Percentiles rank a stretch among this genome's conserved stretches.
Conservation (phyloP, 1,140 invertebrate genomes). For the Dendrolimus kikuchii region DNA sequence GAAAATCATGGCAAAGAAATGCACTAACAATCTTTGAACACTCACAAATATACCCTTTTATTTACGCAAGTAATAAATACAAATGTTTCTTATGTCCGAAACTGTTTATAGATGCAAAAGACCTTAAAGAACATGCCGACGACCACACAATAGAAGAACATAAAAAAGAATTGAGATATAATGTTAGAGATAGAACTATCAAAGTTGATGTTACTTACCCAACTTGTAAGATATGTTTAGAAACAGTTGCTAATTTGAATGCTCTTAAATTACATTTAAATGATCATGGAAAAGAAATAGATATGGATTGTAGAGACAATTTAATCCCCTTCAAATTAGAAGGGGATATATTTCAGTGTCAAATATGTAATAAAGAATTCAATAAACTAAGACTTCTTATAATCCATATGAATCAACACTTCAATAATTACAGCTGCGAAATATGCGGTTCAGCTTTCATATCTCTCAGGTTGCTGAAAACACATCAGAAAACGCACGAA, state of each 20-base stretch:
- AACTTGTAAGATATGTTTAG: slow-evolving; percentile 43
- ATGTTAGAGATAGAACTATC: slow-evolving; percentile 33
- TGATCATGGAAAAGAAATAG: slow-evolving; percentile 37
- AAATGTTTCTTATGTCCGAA: slow-evolving; percentile 46
- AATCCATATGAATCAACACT: slow-evolving; percentile 60
- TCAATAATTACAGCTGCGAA: slow-evolving; percentile 57
- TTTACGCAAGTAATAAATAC: slow-evolving; percentile 39
- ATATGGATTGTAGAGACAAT: slow-evolving; percentile 36
- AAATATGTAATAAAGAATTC: slow-evolving; percentile 38
- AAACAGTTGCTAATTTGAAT: slow-evolving; percentile 19
- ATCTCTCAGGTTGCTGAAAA: slow-evolving; percentile 60
- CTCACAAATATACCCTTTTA: slow-evolving; percentile 47
- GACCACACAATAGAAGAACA: slow-evolving; percentile 33
- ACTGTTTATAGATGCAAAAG: slow-evolving; percentile 27
- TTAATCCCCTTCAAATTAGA: slow-evolving; percentile 50
- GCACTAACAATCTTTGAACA: slow-evolving; percentile 44
- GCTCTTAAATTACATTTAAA: slow-evolving; percentile 41
- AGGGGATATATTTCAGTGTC: slow-evolving; percentile 34
- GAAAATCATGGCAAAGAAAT: slow-evolving; percentile 37
- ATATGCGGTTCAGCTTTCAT: slow-evolving; percentile 65
- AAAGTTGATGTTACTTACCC: slow-evolving; percentile 43
- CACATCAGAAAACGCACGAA: slow-evolving; percentile 59
- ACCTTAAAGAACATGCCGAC: slow-evolving; percentile 32
- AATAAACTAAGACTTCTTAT: slow-evolving; percentile 39
- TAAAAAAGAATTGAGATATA: slow-evolving; percentile 29